Evolutionary conservation across 2,113 vertebrate species (phyloP), one percentile per base, ranked within the genome.

Genomic region (Neomonachus schauinslandi): DNA sequence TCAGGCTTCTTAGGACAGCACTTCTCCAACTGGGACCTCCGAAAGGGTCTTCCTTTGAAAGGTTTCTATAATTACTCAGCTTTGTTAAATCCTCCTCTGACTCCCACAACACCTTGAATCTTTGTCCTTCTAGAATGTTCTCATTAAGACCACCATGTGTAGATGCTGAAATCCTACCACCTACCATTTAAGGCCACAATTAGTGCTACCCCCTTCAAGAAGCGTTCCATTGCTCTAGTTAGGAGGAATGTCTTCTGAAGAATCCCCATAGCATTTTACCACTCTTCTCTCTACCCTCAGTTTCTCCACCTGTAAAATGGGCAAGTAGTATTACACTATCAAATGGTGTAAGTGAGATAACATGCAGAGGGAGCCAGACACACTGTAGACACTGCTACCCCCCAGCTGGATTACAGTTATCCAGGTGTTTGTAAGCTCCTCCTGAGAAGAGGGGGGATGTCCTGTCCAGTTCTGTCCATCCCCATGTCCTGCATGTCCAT

Each of bases 301-400:
- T 76, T 39, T 81, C 36, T 79, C 31, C 26, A 24, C 14, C 46
- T 83, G 21, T 80, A 42, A 90, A 65, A 88, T 67, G 26, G 91
- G 55, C 36, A 72, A 13, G 26, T 7, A 12, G 11, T 36, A 13
- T 15, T 13, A 33, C 22, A 13, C 36, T 51, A n/a, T 11, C 82
- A 53, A 88, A 24, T 49, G 13, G 4, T 51, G 71, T 63, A 24
- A 87, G 39, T 69, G 82, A 36, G 67, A 39, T 31, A 28, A 28
- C 8, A 1, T 0, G 1, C 57, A 19, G 24, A 24, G 61, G 79
- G 33, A 24, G 2, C 36, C 21, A 26, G n/a, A 26, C 8, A 55
- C 0, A 0, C 26, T 2, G 5, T 0, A n/a, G 18, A 31, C 1
- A 55, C 1, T 61, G 39, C 16, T 7, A 5, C 31, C 69, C 16